phyloP scores from a whole-genome alignment of 2,113 vertebrate species.

The Herpailurus yagouaroundi region DNA sequence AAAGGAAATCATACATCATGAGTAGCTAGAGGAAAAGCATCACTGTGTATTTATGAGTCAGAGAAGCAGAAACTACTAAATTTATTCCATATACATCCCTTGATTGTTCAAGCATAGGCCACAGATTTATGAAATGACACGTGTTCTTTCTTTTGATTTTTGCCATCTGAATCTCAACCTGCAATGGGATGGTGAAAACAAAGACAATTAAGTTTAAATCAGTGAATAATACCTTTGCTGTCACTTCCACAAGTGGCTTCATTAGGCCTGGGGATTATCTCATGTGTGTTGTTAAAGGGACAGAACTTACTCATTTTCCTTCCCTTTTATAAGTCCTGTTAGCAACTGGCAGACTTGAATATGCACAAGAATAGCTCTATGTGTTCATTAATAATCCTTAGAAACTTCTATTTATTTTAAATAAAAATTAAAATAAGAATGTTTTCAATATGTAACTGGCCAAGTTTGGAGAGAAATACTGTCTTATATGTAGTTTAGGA shows the following conservation, averaged over 20 bases:
- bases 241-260: not conserved
- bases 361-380: not conserved
- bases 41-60: not conserved
- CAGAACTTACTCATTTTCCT: not conserved
- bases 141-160: not conserved
- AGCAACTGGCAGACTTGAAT: not conserved
- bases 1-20: not conserved
- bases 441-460: not conserved
- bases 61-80: not conserved
- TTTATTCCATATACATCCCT: constrained; percentile 27
- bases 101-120: not conserved
- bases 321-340: not conserved
- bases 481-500: not conserved
- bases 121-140: not conserved
- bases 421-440: not conserved
- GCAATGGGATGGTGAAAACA: constrained; percentile 1
- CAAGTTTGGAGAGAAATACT: not conserved
- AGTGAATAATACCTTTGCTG: not conserved
- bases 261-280: not conserved
- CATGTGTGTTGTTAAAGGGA: not conserved
- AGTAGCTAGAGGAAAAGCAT: not conserved
- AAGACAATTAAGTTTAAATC: not conserved
- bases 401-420: not conserved
- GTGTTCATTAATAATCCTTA: not conserved
- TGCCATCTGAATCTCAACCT: not conserved